Base-by-base conservation (phyloP, 2,113 vertebrate genomes). In the Hypomesus transpacificus region DNA sequence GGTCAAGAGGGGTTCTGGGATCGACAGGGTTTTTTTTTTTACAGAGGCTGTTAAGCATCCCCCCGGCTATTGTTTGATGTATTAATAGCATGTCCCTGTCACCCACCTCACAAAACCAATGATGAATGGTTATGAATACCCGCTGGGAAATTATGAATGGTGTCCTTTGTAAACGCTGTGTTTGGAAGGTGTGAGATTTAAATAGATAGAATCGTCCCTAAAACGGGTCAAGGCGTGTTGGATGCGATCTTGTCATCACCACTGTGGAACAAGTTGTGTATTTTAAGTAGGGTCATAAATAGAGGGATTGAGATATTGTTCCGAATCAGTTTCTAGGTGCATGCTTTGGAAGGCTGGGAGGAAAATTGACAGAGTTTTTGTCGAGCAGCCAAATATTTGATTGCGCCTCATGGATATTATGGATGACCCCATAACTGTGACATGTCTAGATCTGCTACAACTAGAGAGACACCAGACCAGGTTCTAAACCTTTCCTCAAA, bases 361-460 rank as follows among this genome's bases (percentile, higher is more conserved):
- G 9, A 7, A 87, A 93, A 87, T 89, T 75, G 75, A 69, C 83
- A 21, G 82, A 89, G 89, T 84, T 80, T 17, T 90, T 94, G 92
- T 92, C 92, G 87, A 90, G 85, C 87, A 82, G 84, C 91, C 92
- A 93, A 85, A 82, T 31, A 66, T 24, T 81, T 73, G 73, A 72
- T 69, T 28, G 69, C 80, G 81, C 26, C 39, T 18, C 26, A 17
- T 18, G 14, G 28, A 34, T 17, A 31, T 34, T 31, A 34, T 34
- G 61, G 2, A 14, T 31, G 26, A 11, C 5, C 59, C 61, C 17
- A 11, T 3, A 26, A 61, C 18, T 1, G 39, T 46, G 39, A 46
- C 39, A 46, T 7, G 6, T 11, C 34, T 9, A 46, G 39, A 46
- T 11, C 31, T 34, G 31, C 31, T 34, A 34, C 31, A 34, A 34